Evolutionary conservation across 2,113 vertebrate genomes (phyloP).

Genomic region (Calidris pygmaea): DNA sequence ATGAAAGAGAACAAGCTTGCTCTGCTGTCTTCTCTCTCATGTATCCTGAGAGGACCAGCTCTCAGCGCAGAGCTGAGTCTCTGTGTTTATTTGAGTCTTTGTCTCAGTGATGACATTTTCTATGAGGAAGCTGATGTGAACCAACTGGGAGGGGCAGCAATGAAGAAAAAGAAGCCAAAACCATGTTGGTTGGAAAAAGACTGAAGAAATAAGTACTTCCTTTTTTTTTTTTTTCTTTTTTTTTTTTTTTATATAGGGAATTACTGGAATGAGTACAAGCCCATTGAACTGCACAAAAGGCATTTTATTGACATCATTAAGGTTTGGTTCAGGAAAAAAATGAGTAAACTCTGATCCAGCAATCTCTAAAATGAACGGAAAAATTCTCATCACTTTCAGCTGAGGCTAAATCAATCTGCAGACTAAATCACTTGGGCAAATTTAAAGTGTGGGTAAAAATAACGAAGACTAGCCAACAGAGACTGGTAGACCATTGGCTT

Average conservation of each 20-base stretch:
- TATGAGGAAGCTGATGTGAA: constrained; percentile 6
- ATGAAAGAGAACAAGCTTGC: constrained; percentile 1
- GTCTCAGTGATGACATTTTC: not conserved
- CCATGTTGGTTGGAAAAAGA: not conserved
- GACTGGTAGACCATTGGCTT: not conserved
- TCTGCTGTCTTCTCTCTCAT: not conserved
- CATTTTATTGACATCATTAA: constrained; percentile 24
- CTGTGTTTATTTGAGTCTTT: not conserved
- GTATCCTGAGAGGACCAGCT: not conserved
- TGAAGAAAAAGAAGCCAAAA: not conserved
- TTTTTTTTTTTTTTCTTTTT: not conserved
- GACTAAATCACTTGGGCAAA: not conserved
- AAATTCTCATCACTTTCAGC: not conserved
- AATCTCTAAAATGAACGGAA: constrained; percentile 14
- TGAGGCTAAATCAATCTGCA: not conserved
- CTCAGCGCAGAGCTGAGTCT: not conserved
- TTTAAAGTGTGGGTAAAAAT: not conserved
- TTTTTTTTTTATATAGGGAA: not conserved
- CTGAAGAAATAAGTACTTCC: not conserved
- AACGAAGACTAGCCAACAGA: not conserved
- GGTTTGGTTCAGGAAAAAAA: constrained; percentile 15
- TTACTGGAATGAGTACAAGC: constrained; percentile 18
- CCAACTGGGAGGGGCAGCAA: not conserved
- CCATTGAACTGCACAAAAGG: not conserved
- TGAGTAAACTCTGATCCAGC: not conserved